A percentile compares a stretch with the other conserved stretches of the same genome.
Evolutionary conservation across 2,797 vertebrate genomes (phyloP).

Genomic region (Cynopterus sphinx): DNA sequence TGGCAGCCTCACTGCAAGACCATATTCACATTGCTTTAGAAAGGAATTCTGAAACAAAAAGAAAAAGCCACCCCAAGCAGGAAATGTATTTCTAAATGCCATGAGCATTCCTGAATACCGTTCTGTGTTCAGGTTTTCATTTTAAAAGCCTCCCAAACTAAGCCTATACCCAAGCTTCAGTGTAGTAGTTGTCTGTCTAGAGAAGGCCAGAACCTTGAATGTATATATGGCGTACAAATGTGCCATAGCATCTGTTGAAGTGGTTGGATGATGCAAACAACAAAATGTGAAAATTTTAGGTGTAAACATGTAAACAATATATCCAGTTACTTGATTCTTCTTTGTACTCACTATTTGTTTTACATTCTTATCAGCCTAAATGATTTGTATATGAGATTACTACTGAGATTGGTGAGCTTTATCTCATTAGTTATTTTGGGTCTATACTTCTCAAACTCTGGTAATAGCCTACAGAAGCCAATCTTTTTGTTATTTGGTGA

Average conservation of each 20-base stretch:
- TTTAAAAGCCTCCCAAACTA: neutral
- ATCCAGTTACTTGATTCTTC: neutral
- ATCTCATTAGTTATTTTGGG: neutral
- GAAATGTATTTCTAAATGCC: neutral
- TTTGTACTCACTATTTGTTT: neutral
- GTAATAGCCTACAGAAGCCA: neutral
- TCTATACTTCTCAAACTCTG: neutral
- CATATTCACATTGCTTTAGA: neutral
- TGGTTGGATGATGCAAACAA: neutral
- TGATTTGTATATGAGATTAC: neutral
- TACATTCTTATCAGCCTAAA: neutral
- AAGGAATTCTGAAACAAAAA: constrained; percentile 3
- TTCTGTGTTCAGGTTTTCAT: neutral
- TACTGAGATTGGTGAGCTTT: neutral
- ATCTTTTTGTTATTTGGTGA: neutral
- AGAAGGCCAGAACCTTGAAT: neutral
- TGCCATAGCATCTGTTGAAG: neutral
- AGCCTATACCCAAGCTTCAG: neutral
- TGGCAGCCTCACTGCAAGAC: neutral
- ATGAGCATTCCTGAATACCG: neutral
- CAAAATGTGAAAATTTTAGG: neutral
- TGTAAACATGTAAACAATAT: neutral
- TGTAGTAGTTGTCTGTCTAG: neutral
- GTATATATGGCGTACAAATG: neutral
- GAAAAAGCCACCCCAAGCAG: neutral